Evolutionary conservation across 2,888 invertebrate species (phyloP), one percentile per base, ranked within the genome.

Genomic region (Uropetala carovei): DNA sequence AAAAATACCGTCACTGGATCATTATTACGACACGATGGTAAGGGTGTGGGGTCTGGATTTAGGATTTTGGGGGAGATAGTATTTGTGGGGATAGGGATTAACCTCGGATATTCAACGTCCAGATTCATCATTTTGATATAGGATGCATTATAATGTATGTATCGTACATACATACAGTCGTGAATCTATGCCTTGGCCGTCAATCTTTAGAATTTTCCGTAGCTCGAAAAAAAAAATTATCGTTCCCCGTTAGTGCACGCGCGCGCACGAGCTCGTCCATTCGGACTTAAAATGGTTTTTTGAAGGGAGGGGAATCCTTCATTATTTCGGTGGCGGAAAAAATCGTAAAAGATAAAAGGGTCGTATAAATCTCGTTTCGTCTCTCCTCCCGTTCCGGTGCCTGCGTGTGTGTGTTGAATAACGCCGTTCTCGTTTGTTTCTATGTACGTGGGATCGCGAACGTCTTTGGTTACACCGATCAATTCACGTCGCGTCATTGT

Each of bases 321-420:
- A 75, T 75, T 75, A 75, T 27, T 22, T 75, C 75, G 75, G 75
- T 75, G 10, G 75, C 75, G 75, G 75, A 75, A 75, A 43, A 75
- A 27, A 27, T 75, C 75, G 75, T 75, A 75, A 75, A 75, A 75
- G 75, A 22, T 75, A 27, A 75, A 75, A 27, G 22, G 75, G 75
- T 11, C 75, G 10, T 75, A 75, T 75, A 75, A 75, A 75, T 75
- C 75, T 75, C 75, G 75, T 75, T 27, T 27, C 75, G 75, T 27
- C 75, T 75, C 75, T 75, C 43, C 43, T 43, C 43, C 43, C 43
- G 5, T 43, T 75, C 75, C 75, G 27, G 22, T 75, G 22, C 22
- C 22, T 27, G 75, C 22, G 75, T 75, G 22, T 75, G 22, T 27
- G 75, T 13, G 75, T 75, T 75, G 75, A 75, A 75, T 75, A 75